Evolutionary conservation across 1,140 invertebrate genomes (phyloP), one percentile per base, ranked within the genome.

Genomic region (Rhizoglyphus robini): DNA sequence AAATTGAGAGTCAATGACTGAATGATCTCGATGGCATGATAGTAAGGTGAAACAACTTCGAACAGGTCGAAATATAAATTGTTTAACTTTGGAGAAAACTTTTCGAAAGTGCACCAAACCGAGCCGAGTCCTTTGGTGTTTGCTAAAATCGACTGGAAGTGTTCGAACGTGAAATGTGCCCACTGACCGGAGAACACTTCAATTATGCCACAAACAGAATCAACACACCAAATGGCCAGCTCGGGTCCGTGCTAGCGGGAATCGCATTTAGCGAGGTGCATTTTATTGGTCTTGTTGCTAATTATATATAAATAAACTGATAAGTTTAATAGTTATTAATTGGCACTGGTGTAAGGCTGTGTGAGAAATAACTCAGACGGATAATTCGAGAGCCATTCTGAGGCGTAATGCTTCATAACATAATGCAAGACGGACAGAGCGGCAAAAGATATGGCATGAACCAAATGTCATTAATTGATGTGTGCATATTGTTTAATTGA

Each of bases 401-500:
- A 41, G 36, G 36, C 8, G 18, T n/a, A n/a, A n/a, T n/a, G n/a
- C n/a, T n/a, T n/a, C n/a, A n/a, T n/a, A n/a, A n/a, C n/a, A n/a
- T 8, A 41, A 41, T 11, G 18, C 36, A 18, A 41, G 36, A 41
- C n/a, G 36, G 8, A 18, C 8, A 41, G 36, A 41, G 36, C 8
- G 8, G 36, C 36, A 8, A 41, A 41, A 8, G 36, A 41, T 41
- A 41, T 41, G 36, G 18, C 8, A 41, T 41, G 36, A 18, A 41
- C 51, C 51, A 54, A 54, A 54, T 54, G 51, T 11, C 51, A 20
- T 54, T 54, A 54, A 54, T 54, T 54, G 23, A 23, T 54, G 51
- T 25, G 41, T 54, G 51, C 51, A 54, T 54, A 54, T 54, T 54
- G 51, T 54, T 54, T 54, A 54, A 54, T 54, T 54, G 51, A 54